Conservation (phyloP, 2,113 vertebrate species). For the Indicator maculatus region DNA sequence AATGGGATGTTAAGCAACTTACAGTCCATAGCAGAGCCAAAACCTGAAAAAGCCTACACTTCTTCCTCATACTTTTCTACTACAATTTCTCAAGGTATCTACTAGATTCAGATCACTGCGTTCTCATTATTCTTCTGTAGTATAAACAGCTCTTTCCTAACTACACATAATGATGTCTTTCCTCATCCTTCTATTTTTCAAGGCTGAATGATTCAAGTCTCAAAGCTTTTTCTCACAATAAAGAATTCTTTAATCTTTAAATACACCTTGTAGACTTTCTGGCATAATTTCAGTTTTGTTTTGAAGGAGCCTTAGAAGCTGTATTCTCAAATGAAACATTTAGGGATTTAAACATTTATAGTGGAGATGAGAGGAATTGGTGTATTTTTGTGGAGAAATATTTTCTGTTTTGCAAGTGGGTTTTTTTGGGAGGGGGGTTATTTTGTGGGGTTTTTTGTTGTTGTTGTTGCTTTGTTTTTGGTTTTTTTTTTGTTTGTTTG, state of each 20-base stretch:
- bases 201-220: background rate
- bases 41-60: background rate
- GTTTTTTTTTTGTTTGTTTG: background rate
- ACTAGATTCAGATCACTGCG: background rate
- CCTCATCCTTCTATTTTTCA: background rate
- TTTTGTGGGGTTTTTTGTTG: background rate
- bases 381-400: background rate
- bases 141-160: background rate
- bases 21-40: background rate
- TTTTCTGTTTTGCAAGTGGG: background rate
- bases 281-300: background rate
- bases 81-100: background rate
- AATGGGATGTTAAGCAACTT: background rate
- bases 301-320: background rate
- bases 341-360: background rate
- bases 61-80: background rate
- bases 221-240: background rate
- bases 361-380: background rate
- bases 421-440: background rate
- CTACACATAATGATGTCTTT: background rate
- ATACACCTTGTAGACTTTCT: background rate
- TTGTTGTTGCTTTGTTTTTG: too few relatives aligned
- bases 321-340: background rate
- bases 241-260: background rate
- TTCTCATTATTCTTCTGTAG: background rate